phyloP scores from a whole-genome alignment of 2,797 vertebrate genomes.

The Periophthalmus magnuspinnatus region DNA sequence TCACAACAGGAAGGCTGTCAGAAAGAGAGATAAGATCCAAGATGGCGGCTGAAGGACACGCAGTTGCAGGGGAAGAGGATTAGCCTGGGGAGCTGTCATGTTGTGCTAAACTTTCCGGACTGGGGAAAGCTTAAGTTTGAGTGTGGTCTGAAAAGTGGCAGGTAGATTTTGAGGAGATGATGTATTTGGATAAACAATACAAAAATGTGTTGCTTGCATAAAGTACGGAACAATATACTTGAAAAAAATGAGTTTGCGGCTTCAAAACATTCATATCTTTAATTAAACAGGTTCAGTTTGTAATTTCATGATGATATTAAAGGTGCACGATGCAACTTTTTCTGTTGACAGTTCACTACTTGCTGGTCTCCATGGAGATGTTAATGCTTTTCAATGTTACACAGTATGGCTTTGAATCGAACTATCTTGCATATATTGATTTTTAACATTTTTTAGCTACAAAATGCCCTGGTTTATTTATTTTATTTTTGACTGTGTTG shows the following conservation, averaged over 20 bases:
- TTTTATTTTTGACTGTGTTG: too few relatives aligned
- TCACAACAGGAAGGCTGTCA: conserved; percentile 38
- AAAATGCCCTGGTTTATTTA: too few relatives aligned
- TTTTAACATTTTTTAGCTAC: too few relatives aligned
- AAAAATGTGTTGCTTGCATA: not conserved
- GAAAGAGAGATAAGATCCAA: conserved; percentile 32
- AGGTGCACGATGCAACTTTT: too few relatives aligned
- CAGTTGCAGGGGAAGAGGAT: conserved; percentile 8
- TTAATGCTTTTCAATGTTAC: too few relatives aligned
- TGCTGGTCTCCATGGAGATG: too few relatives aligned
- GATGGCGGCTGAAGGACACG: conserved; percentile 31
- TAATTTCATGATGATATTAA: too few relatives aligned
- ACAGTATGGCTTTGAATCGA: too few relatives aligned
- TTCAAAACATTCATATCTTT: not conserved
- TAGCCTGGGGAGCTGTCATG: conserved; percentile 7
- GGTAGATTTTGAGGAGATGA: not conserved
- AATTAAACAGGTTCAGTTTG: too few relatives aligned
- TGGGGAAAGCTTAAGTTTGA: conserved; percentile 1
- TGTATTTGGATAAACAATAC: not conserved
- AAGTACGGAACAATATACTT: not conserved
- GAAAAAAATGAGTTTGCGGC: not conserved
- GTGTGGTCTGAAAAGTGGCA: conserved; percentile 7
- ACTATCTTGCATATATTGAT: too few relatives aligned
- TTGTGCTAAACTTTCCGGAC: conserved; percentile 11
- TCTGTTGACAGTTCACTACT: too few relatives aligned